Percentiles rank a stretch among this genome's conserved stretches.
Evolutionary conservation across 2,113 vertebrate genomes (phyloP).

Genomic region (Lichenostomus cassidix): DNA sequence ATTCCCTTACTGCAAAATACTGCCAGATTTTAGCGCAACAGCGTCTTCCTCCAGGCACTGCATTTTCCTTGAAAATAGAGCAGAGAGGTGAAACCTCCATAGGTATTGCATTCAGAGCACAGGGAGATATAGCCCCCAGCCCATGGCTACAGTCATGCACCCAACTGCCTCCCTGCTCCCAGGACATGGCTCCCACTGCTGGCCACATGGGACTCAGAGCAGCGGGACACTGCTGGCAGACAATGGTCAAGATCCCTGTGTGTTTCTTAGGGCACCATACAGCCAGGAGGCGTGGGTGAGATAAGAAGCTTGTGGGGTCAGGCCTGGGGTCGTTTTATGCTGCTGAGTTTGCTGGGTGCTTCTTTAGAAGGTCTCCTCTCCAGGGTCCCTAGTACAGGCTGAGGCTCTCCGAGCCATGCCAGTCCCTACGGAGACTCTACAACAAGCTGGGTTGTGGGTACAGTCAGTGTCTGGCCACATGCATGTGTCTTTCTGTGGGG

Average conservation of each 20-base stretch:
- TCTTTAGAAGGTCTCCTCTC: neutral
- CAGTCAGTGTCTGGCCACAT: neutral
- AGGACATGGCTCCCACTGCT: neutral
- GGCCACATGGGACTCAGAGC: accelerated
- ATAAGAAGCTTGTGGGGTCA: neutral
- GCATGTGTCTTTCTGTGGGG: neutral
- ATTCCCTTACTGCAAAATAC: neutral
- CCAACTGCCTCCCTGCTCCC: neutral
- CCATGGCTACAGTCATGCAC: accelerated
- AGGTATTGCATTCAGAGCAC: accelerated
- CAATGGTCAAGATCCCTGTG: accelerated
- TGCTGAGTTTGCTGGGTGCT: neutral
- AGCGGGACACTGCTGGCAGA: accelerated
- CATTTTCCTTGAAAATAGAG: neutral
- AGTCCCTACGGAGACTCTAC: accelerated
- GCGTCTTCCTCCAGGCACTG: neutral
- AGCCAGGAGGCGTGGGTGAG: accelerated
- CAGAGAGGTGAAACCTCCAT: neutral
- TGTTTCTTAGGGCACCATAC: neutral
- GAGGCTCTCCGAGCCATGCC: accelerated
- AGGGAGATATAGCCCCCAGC: neutral
- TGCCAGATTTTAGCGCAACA: neutral
- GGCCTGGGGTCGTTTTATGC: neutral
- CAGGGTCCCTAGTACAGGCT: neutral
- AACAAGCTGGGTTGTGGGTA: neutral